Conservation (phyloP, 2,113 vertebrate genomes). For the Hemiscyllium ocellatum region DNA sequence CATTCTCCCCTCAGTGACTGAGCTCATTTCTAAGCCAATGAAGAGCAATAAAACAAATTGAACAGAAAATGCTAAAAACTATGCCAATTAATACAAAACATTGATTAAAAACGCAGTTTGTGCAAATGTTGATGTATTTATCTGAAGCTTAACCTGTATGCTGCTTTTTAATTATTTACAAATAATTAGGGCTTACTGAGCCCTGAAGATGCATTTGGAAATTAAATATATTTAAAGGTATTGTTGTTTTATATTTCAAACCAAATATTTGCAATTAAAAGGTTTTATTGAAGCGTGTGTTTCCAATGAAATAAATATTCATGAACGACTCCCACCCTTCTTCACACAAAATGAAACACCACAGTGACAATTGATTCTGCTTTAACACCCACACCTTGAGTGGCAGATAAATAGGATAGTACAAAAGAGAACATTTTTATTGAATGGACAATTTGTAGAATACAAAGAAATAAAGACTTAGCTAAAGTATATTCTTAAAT, state of each 20-base stretch:
- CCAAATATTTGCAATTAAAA: neutral
- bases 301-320: neutral
- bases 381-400: neutral
- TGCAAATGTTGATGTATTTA: neutral
- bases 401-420: neutral
- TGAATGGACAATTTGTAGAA: neutral
- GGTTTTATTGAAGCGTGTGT: neutral
- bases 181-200: neutral
- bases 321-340: neutral
- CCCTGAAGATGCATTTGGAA: neutral
- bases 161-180: neutral
- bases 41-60: neutral
- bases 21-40: neutral
- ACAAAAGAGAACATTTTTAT: neutral
- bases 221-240: neutral
- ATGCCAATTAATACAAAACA: neutral
- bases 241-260: neutral
- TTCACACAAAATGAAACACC: neutral
- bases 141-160: neutral
- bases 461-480: neutral
- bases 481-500: neutral
- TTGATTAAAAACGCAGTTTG: neutral
- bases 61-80: neutral
- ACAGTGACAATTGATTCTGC: neutral
- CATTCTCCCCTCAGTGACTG: neutral